Evolutionary conservation across 2,888 invertebrate genomes (phyloP).

Genomic region (Limenitis camilla): DNA sequence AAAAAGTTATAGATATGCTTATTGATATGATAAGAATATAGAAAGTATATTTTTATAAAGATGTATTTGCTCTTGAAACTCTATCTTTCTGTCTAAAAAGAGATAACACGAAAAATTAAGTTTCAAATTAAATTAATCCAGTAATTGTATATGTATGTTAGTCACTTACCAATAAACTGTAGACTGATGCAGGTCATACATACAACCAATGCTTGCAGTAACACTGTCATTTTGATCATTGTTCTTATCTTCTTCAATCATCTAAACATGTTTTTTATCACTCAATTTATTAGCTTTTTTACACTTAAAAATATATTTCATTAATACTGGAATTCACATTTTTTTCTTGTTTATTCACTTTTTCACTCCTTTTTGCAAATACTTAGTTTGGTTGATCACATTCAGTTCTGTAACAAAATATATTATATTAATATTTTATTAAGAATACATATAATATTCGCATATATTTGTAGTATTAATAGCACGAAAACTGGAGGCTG

Average conservation of each 20-base stretch:
- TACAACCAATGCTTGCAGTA: constrained; percentile 36
- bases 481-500: too few relatives aligned
- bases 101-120: too few relatives aligned
- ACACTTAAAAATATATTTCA: neutral
- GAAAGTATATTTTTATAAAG: neutral
- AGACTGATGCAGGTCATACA: constrained; percentile 41
- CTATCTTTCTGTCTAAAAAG: too few relatives aligned
- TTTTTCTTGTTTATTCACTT: neutral
- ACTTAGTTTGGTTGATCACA: neutral
- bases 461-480: too few relatives aligned
- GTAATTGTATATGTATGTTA: too few relatives aligned
- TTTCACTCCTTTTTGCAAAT: neutral
- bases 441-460: too few relatives aligned
- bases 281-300: neutral
- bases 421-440: neutral
- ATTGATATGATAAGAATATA: neutral
- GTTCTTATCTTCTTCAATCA: constrained; percentile 12
- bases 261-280: neutral
- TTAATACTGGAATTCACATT: neutral
- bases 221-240: constrained; percentile 50
- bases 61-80: too few relatives aligned
- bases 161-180: constrained; percentile 54
- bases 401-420: constrained; percentile 1
- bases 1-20: too few relatives aligned
- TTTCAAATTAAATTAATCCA: too few relatives aligned